phyloP scores from a whole-genome alignment of 1,140 invertebrate genomes.

The Drosophila arawakana region DNA sequence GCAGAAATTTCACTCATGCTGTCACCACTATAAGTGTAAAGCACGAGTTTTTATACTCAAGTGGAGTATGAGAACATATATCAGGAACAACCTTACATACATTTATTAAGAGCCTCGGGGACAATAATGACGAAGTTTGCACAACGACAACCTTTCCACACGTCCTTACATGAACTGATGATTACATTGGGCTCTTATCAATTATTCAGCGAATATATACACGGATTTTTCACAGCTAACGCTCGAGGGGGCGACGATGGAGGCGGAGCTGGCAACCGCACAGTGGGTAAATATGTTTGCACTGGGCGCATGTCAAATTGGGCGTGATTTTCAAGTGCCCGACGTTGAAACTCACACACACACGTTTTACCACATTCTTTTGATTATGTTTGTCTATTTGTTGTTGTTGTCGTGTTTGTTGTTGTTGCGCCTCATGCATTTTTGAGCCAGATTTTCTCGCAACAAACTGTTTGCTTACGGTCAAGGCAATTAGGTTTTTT shows the following conservation, averaged over 20 bases:
- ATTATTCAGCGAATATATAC: conserved; percentile 79
- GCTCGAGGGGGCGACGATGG: not conserved
- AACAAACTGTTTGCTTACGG: conserved; percentile 66
- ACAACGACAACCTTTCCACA: conserved; percentile 51
- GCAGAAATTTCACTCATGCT: not conserved
- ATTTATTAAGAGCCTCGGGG: conserved; percentile 68
- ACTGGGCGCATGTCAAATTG: conserved; percentile 78
- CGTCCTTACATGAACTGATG: conserved; percentile 40
- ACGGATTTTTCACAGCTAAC: conserved; percentile 68
- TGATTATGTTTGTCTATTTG: conserved; percentile 83
- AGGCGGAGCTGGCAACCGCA: conserved; percentile 6
- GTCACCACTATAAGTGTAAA: conserved; percentile 2
- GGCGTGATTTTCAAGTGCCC: conserved; percentile 79
- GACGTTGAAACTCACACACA: conserved; percentile 18
- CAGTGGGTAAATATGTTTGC: conserved; percentile 62
- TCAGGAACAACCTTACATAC: conserved; percentile 45
- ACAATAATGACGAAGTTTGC: conserved; percentile 74
- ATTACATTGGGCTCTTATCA: conserved; percentile 65
- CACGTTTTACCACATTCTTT: conserved; percentile 50
- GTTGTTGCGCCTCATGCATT: conserved; percentile 68
- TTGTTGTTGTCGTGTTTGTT: conserved; percentile 54
- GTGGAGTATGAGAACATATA: not conserved
- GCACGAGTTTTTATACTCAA: conserved; percentile 15
- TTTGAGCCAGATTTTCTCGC: conserved; percentile 46
- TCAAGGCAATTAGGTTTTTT: conserved; percentile 82